Evolutionary conservation across 2,888 invertebrate species (phyloP).

Genomic region (Endotricha flammealis): DNA sequence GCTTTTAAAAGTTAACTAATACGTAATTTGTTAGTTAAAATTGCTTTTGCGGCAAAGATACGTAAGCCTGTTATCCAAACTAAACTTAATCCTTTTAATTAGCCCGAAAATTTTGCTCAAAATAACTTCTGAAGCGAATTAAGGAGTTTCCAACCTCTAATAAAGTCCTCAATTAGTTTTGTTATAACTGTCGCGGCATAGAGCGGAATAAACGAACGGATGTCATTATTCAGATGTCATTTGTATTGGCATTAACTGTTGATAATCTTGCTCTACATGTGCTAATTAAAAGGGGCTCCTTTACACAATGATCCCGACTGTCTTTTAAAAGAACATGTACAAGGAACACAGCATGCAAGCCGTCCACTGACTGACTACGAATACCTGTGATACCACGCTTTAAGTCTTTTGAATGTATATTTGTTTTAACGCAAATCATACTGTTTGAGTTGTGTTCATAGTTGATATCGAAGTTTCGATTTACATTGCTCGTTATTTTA

Average conservation of each 20-base stretch:
- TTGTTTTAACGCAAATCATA: constrained; percentile 44
- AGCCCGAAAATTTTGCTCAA: neutral
- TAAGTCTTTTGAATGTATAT: constrained; percentile 57
- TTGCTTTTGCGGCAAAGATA: neutral
- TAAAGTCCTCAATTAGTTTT: neutral
- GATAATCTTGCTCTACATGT: constrained; percentile 70
- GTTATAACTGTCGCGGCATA: constrained; percentile 16
- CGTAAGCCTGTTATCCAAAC: neutral
- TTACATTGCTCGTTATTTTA: constrained; percentile 30
- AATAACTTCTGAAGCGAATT: neutral
- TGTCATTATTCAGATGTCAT: constrained; percentile 67
- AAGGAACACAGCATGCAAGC: constrained; percentile 44
- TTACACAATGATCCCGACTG: constrained; percentile 69
- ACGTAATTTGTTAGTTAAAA: neutral
- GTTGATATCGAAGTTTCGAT: constrained; percentile 5
- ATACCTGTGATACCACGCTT: constrained; percentile 52
- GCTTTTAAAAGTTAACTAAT: neutral
- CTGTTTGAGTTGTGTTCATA: constrained; percentile 7
- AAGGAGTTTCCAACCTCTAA: neutral
- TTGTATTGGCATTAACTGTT: constrained; percentile 46
- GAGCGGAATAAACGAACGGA: constrained; percentile 19
- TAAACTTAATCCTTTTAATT: neutral
- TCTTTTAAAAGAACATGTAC: constrained; percentile 45
- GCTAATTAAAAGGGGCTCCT: constrained; percentile 68
- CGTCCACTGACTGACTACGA: constrained; percentile 65